Base-by-base conservation (phyloP, 2,888 invertebrate genomes). In the Eristalis intricaria region DNA sequence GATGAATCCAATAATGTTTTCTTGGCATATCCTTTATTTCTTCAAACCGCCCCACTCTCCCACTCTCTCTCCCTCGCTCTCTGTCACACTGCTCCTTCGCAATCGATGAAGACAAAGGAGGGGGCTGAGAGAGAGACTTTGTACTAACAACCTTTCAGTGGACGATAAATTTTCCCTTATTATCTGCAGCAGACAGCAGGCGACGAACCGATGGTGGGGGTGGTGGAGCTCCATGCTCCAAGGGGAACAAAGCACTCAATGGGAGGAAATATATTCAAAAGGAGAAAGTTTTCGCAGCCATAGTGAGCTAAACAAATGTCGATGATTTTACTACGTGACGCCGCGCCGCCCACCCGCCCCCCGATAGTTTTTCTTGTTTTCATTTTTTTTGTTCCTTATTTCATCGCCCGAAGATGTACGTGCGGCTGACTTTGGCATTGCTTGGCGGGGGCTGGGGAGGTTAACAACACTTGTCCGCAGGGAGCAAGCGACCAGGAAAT, bases 191-290 rank as follows among this genome's bases (percentile, higher is more conserved):
- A 61, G 74, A 82, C 77, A 74, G 65, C 23, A 73, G 23, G 4
- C 35, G 64, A 66, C 35, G 64, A 13, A 7, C 13, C 13, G 7
- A 7, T n/a, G 5, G 35, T 75, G 76, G 68, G 40, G 76, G 13
- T 13, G 50, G 19, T 2, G 50, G 50, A 7, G 19, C 32, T 32
- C 8, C 8, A 4, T 50, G 8, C 50, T 64, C 26, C 63, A 64
- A 68, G 73, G 80, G 66, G 56, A 69, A 79, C 74, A 71, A 38
- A 68, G 74, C 76, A 69, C 75, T 61, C 66, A 32, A 58, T 69
- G 68, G 50, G 8, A 58, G 64, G n/a, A 75, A 69, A 85, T 77
- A 38, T 73, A 85, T 85, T 85, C 85, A 77, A 77, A 78, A 82
- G 78, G 78, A 78, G 85, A 86, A 82, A 86, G 82, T 86, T 82